Conservation (phyloP, 2,113 vertebrate species). For the Silurus glanis region DNA sequence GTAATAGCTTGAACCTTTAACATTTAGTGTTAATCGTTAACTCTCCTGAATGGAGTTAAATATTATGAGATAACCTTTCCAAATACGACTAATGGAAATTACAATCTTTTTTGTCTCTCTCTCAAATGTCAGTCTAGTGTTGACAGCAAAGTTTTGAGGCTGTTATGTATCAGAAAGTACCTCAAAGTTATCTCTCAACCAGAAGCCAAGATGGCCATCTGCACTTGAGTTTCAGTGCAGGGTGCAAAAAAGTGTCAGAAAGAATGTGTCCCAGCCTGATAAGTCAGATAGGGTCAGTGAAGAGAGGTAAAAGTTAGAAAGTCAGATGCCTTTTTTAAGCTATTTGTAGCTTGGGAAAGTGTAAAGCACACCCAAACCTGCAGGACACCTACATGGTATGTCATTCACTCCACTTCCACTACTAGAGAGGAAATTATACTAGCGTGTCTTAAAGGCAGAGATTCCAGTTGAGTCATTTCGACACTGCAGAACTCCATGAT, state of each 20-base stretch:
- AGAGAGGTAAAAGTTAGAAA: slow-evolving; percentile 54
- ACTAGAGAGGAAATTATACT: not conserved
- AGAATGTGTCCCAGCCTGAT: slow-evolving; percentile 77
- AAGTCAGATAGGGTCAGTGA: slow-evolving; percentile 69
- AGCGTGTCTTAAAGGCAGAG: not conserved
- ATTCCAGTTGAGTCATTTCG: not conserved
- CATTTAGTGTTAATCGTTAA: not conserved
- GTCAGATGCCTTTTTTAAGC: not conserved
- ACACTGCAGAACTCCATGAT: not conserved
- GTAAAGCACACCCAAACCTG: not conserved
- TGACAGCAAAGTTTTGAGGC: not conserved
- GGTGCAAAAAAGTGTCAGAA: slow-evolving; percentile 59
- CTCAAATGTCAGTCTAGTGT: not conserved
- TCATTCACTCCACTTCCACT: not conserved
- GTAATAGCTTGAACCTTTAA: not conserved
- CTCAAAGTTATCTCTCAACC: not conserved
- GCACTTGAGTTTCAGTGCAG: slow-evolving; percentile 62
- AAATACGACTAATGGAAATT: slow-evolving; percentile 7
- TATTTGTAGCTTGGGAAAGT: slow-evolving; percentile 11
- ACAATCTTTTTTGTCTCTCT: not conserved
- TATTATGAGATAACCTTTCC: not conserved
- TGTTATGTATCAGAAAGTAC: slow-evolving; percentile 7
- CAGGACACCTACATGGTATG: not conserved
- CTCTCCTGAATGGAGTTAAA: not conserved
- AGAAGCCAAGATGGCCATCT: slow-evolving; percentile 38